Percentiles rank a stretch among this genome's conserved stretches.
phyloP scores from a whole-genome alignment of 2,113 vertebrate species.

The Triplophysa rosa region DNA sequence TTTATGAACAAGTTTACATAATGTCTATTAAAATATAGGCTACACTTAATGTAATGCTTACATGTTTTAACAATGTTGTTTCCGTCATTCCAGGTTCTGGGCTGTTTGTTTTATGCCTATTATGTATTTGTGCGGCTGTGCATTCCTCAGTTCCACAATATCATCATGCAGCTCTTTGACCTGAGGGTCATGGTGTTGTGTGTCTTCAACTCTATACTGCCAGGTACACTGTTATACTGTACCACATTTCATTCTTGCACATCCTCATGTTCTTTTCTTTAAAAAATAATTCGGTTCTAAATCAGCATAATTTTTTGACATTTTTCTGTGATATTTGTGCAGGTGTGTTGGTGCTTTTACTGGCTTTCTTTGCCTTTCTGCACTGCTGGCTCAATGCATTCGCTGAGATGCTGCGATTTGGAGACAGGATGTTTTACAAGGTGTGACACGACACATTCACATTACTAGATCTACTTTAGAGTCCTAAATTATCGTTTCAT shows the following conservation, averaged over 20 bases:
- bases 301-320: too few relatives aligned
- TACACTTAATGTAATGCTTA: background rate
- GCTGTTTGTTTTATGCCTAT: constrained; percentile 90
- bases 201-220: constrained; percentile 94
- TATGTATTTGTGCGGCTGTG: constrained; percentile 92
- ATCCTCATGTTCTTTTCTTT: background rate
- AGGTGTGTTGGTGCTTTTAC: constrained; percentile 84
- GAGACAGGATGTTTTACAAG: constrained; percentile 89
- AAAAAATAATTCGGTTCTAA: too few relatives aligned
- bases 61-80: background rate
- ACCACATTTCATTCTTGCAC: background rate
- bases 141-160: constrained; percentile 86
- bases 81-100: constrained; percentile 79
- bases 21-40: too few relatives aligned
- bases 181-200: constrained; percentile 88
- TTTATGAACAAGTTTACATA: background rate
- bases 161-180: constrained; percentile 85
- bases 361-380: constrained; percentile 86
- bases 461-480: background rate
- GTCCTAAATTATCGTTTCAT: background rate
- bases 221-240: constrained; percentile 72
- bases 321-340: constrained; percentile 20
- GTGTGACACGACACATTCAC: constrained; percentile 57
- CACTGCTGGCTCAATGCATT: constrained; percentile 92
- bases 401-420: constrained; percentile 84